Evolutionary conservation across 2,113 vertebrate genomes (phyloP).

Genomic region (Helogale parvula): DNA sequence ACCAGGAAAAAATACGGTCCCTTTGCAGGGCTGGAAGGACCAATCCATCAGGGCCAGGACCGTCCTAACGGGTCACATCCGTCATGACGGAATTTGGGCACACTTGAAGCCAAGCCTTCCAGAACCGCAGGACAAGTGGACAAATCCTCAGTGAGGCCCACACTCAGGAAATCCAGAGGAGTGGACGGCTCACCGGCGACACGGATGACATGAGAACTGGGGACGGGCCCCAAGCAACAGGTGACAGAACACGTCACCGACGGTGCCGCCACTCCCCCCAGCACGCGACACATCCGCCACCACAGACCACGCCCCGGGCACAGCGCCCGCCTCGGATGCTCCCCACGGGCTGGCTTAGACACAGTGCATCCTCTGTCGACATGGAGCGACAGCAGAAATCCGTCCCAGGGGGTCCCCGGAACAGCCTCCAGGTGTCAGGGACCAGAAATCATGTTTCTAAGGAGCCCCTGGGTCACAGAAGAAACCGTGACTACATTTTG

Average conservation of each 20-base stretch:
- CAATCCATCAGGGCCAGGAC: accelerated
- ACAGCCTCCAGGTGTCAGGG: neutral
- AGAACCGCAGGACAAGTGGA: neutral
- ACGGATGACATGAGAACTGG: accelerated
- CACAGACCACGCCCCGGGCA: accelerated
- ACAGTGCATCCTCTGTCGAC: neutral
- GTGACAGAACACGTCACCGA: accelerated
- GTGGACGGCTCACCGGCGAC: accelerated
- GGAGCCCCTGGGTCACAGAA: neutral
- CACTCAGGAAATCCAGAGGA: neutral
- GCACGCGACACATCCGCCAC: accelerated
- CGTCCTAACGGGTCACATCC: neutral
- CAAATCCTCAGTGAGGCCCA: neutral
- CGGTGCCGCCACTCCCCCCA: accelerated
- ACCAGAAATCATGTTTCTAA: neutral
- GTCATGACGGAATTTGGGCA: neutral
- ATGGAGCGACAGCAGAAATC: neutral
- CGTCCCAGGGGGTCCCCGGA: neutral
- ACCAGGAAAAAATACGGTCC: neutral
- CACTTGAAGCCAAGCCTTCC: neutral
- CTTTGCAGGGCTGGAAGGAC: neutral
- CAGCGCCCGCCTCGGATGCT: neutral
- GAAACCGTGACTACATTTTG: neutral
- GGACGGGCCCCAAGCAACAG: accelerated
- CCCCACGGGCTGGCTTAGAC: neutral